Evolutionary conservation across 1,140 invertebrate species (phyloP).

Genomic region (Brachionus rotundiformis): DNA sequence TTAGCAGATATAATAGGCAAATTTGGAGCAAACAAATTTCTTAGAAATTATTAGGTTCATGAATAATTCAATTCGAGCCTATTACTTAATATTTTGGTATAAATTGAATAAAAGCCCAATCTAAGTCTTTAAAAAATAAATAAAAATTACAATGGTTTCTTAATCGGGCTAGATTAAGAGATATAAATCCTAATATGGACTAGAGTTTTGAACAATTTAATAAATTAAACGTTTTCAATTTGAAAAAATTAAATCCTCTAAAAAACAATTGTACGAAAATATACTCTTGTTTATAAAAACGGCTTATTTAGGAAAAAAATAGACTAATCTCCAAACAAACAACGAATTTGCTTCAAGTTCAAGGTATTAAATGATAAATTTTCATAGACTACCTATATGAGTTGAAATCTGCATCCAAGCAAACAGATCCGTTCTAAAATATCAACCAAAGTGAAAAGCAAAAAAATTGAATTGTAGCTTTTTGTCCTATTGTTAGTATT

Average conservation of each 20-base stretch:
- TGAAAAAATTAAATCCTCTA: constrained; percentile 44
- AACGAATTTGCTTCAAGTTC: constrained; percentile 30
- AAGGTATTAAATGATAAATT: constrained; percentile 44
- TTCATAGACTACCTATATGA: neutral
- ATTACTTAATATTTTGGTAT: neutral
- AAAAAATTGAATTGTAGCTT: neutral
- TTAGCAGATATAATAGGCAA: too few relatives aligned
- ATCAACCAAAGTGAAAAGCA: constrained; percentile 13
- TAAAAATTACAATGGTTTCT: neutral
- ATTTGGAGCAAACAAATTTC: too few relatives aligned
- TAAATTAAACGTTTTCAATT: constrained; percentile 31
- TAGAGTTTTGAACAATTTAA: constrained; percentile 2
- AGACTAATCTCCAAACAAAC: constrained; percentile 30
- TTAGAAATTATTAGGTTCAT: too few relatives aligned
- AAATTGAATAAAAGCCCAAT: neutral
- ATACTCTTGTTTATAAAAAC: constrained; percentile 2
- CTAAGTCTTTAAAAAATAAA: neutral
- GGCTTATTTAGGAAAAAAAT: neutral
- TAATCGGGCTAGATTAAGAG: constrained; percentile 37
- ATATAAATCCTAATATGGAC: neutral
- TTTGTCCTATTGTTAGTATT: constrained; percentile 8
- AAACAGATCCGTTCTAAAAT: neutral
- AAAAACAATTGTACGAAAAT: constrained; percentile 21
- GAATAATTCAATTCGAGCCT: neutral
- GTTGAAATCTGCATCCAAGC: neutral